Evolutionary conservation across 2,888 invertebrate genomes (phyloP).

Genomic region (Neria commutata): DNA sequence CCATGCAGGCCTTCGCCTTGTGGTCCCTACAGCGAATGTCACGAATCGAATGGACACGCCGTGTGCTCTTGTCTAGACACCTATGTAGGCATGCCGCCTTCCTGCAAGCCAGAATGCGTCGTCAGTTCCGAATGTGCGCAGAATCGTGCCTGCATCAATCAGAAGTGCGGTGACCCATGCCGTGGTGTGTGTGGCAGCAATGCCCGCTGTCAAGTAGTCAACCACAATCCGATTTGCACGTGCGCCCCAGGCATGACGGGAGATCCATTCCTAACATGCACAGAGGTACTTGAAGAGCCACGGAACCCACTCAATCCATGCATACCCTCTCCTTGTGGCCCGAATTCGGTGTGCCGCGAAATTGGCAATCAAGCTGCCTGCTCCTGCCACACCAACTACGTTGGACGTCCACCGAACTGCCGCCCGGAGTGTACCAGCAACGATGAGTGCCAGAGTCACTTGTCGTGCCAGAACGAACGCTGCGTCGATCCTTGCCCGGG

Average conservation of each 20-base stretch:
- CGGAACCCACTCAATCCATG: conserved; percentile 70
- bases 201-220: conserved; percentile 71
- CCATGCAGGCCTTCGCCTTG: conserved; percentile 72
- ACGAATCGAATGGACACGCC: conserved; percentile 68
- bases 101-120: conserved; percentile 71
- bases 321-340: conserved; percentile 81
- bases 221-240: conserved; percentile 73
- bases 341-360: conserved; percentile 80
- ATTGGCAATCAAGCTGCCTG: conserved; percentile 85
- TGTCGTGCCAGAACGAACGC: conserved; percentile 80
- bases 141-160: conserved; percentile 68
- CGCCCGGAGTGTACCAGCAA: conserved; percentile 82
- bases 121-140: conserved; percentile 72
- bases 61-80: conserved; percentile 69
- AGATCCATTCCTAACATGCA: conserved; percentile 69
- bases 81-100: conserved; percentile 71
- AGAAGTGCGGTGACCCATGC: conserved; percentile 72
- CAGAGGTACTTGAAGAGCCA: conserved; percentile 61
- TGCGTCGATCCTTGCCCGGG: conserved; percentile 85
- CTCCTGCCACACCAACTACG: conserved; percentile 78
- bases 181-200: conserved; percentile 70
- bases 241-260: conserved; percentile 69
- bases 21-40: conserved; percentile 71
- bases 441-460: conserved; percentile 80
- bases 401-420: conserved; percentile 86